phyloP scores from a whole-genome alignment of 2,797 vertebrate genomes.

The Malacoraja senta region DNA sequence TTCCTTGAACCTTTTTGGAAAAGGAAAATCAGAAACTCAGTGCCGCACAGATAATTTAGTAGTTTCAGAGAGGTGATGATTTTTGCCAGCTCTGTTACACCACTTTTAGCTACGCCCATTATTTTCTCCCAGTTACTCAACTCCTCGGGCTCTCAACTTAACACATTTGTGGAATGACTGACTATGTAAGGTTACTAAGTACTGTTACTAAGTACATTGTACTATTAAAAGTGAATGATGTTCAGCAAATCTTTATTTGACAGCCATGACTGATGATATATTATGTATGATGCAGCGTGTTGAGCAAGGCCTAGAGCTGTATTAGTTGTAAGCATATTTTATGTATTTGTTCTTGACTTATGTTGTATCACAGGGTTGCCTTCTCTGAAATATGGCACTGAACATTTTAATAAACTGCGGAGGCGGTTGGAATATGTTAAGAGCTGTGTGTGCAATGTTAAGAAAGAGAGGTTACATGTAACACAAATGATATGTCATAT shows the following conservation, averaged over 20 bases:
- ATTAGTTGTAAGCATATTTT: constrained; percentile 30
- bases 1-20: not conserved
- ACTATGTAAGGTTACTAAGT: not conserved
- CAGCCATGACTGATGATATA: constrained; percentile 18
- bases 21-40: not conserved
- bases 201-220: constrained; percentile 13
- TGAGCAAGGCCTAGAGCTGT: not conserved
- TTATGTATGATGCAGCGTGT: not conserved
- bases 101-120: not conserved
- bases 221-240: constrained; percentile 25
- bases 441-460: not conserved
- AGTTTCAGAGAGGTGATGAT: not conserved
- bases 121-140: not conserved
- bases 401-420: constrained; percentile 8
- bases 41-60: not conserved
- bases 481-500: not conserved
- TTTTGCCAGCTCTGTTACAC: not conserved
- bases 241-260: not conserved
- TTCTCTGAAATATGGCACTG: not conserved
- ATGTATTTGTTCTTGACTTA: constrained; percentile 30
- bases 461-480: not conserved
- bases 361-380: not conserved
- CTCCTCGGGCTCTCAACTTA: not conserved
- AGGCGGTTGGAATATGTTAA: constrained; percentile 22
- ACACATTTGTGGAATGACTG: not conserved